phyloP scores from a whole-genome alignment of 2,113 vertebrate genomes.

The Podarcis raffonei region DNA sequence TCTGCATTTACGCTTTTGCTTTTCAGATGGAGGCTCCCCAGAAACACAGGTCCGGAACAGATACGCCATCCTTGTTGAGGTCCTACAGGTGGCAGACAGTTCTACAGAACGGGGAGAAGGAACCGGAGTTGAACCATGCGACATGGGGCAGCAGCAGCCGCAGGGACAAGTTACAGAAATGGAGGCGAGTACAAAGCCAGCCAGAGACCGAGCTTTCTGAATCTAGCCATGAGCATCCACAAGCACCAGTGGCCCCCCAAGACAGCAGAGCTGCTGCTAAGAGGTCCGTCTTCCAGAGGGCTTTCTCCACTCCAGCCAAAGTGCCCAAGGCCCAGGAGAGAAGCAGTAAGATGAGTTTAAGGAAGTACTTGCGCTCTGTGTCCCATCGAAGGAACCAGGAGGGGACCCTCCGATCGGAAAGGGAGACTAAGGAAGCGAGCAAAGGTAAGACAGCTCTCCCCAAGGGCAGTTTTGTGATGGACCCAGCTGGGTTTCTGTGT shows the following conservation, averaged over 20 bases:
- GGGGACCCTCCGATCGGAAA: slow-evolving; percentile 13
- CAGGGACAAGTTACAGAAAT: slow-evolving; percentile 81
- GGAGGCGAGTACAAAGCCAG: slow-evolving; percentile 76
- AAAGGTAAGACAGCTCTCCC: not conserved
- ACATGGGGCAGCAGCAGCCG: slow-evolving; percentile 57
- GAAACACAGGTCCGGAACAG: not conserved
- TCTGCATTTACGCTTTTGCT: not conserved
- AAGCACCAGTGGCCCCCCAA: slow-evolving; percentile 22
- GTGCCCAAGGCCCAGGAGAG: slow-evolving; percentile 63
- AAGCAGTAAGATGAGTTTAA: slow-evolving; percentile 64
- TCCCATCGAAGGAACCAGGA: slow-evolving; percentile 69
- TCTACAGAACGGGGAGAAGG: slow-evolving; percentile 58
- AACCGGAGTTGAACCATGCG: not conserved
- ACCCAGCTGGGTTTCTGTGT: fast-evolving
- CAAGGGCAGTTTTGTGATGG: too few relatives aligned
- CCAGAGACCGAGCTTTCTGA: slow-evolving; percentile 29
- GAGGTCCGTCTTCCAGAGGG: slow-evolving; percentile 86
- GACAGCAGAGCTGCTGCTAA: slow-evolving; percentile 34
- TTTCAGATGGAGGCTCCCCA: slow-evolving; percentile 45
- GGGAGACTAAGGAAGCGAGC: not conserved
- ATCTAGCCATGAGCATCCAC: slow-evolving; percentile 30
- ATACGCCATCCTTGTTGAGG: not conserved
- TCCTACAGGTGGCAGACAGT: slow-evolving; percentile 75
- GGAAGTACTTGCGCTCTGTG: slow-evolving; percentile 81
- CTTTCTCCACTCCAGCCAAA: slow-evolving; percentile 79